A percentile compares a stretch with the other conserved stretches of the same genome.
phyloP scores from a whole-genome alignment of 2,113 vertebrate species.

The Syngnathus typhle region DNA sequence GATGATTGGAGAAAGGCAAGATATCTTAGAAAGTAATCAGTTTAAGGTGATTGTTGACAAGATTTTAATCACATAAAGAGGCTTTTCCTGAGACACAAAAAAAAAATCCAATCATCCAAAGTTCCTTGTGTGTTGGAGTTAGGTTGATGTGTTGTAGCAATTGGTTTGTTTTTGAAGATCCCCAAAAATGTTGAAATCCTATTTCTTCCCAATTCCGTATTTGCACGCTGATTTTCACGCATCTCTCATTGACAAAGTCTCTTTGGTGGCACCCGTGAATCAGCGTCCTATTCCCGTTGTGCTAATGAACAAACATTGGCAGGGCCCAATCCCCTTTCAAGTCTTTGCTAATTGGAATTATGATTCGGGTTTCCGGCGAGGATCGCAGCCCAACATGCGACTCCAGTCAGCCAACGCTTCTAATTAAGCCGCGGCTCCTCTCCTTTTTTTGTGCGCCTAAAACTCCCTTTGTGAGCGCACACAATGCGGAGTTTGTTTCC shows the following conservation, averaged over 20 bases:
- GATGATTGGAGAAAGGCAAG: no score
- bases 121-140: no score
- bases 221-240: constrained; percentile 6
- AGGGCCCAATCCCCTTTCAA: constrained; percentile 64
- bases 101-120: no score
- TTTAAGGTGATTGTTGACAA: no score
- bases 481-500: constrained; percentile 60
- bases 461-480: constrained; percentile 46
- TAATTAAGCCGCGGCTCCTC: constrained; percentile 60
- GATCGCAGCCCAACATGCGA: constrained; percentile 60
- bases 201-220: not conserved
- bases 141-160: no score
- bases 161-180: no score
- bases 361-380: constrained; percentile 62
- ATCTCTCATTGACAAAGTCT: constrained; percentile 43
- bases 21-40: no score
- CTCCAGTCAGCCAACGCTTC: constrained; percentile 62
- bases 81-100: no score
- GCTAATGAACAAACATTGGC: constrained; percentile 67
- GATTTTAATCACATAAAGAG: no score
- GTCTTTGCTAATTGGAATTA: constrained; percentile 70
- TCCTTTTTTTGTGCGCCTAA: constrained; percentile 32
- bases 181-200: no score
- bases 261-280: constrained; percentile 41
- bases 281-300: constrained; percentile 63